These are phyloP conservation scores for Trididemnum clinides DNA, from an alignment of 23 tunicate genomes.

Conservation along the genomic window DNA sequence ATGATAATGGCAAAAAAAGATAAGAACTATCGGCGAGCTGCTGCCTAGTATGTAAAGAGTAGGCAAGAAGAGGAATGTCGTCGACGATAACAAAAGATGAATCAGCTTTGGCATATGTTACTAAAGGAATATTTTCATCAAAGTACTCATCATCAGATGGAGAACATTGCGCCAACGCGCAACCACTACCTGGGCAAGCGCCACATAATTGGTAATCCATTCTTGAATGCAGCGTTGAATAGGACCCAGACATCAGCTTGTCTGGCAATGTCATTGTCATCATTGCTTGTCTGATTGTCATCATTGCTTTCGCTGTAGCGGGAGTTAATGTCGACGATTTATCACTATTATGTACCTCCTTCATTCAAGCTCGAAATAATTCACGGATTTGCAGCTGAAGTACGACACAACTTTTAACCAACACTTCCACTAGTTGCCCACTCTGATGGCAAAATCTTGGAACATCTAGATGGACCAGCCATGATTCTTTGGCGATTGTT, in stretches of 20 bases:
- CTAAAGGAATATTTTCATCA: not conserved
- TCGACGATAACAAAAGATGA: not conserved
- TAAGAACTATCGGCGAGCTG: no score
- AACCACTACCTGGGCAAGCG: not conserved
- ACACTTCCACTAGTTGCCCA: not conserved
- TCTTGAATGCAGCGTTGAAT: not conserved
- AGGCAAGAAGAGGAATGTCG: no score
- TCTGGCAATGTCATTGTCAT: not conserved
- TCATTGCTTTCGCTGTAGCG: not conserved
- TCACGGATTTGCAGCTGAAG: not conserved
- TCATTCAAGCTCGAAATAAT: not conserved
- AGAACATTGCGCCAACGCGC: not conserved
- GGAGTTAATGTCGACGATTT: not conserved
- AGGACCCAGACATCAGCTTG: no score
- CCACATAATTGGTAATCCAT: not conserved
- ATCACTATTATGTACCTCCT: not conserved
- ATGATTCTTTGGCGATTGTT: not conserved
- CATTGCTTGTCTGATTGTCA: no score
- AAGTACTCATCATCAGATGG: not conserved
- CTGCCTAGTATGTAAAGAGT: no score
- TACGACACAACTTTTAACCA: no score
- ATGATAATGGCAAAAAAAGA: no score
- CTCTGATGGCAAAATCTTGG: not conserved
- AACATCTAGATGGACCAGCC: not conserved
- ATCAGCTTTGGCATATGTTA: not conserved